phyloP scores from a whole-genome alignment of 2,797 vertebrate genomes.

The Knipowitschia caucasica region DNA sequence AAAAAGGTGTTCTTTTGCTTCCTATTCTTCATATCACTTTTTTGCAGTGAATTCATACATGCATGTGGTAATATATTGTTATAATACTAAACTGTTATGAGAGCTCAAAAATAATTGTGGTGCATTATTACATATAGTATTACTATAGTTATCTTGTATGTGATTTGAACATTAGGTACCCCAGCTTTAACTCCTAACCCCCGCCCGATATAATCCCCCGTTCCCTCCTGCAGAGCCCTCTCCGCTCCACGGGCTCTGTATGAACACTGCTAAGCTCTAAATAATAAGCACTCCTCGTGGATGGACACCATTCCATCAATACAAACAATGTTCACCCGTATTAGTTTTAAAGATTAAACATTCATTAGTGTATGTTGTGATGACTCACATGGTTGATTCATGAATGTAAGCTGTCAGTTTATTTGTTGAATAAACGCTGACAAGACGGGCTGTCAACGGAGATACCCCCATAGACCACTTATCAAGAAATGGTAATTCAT shows the following conservation, averaged over 20 bases:
- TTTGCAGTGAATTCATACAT: too few relatives aligned
- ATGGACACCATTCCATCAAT: background rate
- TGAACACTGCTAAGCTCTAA: constrained; percentile 18
- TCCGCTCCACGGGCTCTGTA: constrained; percentile 33
- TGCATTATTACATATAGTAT: too few relatives aligned
- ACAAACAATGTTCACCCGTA: background rate
- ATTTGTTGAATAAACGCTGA: background rate
- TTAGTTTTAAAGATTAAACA: background rate
- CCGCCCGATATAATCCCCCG: constrained; percentile 46
- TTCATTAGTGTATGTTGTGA: background rate
- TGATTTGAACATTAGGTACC: too few relatives aligned
- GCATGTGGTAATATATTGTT: too few relatives aligned
- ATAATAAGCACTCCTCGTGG: constrained; percentile 17
- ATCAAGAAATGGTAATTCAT: too few relatives aligned
- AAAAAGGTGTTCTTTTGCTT: too few relatives aligned
- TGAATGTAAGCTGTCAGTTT: background rate
- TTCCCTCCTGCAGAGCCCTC: constrained; percentile 32
- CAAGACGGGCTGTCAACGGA: too few relatives aligned
- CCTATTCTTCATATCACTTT: too few relatives aligned
- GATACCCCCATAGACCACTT: too few relatives aligned
- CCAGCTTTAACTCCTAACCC: constrained; percentile 53
- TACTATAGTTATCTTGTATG: too few relatives aligned
- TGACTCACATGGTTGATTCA: constrained; percentile 7
- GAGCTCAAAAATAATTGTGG: too few relatives aligned
- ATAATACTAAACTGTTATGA: too few relatives aligned